phyloP scores from a whole-genome alignment of 1,140 invertebrate genomes.

The Pseudomyrmex dendroicus region DNA sequence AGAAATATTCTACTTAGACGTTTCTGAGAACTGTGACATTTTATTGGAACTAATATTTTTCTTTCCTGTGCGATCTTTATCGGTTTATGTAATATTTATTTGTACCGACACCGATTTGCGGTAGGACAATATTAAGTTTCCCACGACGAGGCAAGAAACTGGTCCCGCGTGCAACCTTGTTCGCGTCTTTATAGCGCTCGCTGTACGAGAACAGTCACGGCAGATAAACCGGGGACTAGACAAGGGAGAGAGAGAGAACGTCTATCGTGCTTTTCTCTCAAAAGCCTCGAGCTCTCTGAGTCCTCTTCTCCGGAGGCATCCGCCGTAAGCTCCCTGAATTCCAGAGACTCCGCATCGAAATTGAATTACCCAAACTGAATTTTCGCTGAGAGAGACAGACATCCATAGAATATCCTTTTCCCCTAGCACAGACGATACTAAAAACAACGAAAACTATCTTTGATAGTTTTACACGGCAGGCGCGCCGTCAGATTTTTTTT shows the following conservation, averaged over 20 bases:
- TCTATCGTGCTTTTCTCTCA: slow-evolving; percentile 47
- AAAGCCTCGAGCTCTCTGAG: slow-evolving; percentile 54
- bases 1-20: no score
- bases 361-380: slow-evolving; percentile 53
- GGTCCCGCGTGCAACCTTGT: background rate
- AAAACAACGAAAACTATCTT: background rate
- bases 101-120: background rate
- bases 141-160: background rate
- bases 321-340: slow-evolving; percentile 45
- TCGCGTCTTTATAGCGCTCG: slow-evolving; percentile 36
- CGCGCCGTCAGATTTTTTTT: background rate
- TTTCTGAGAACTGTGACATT: background rate
- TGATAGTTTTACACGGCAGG: background rate
- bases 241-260: slow-evolving; percentile 62
- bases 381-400: background rate
- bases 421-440: no score
- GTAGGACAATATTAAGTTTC: slow-evolving; percentile 4
- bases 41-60: slow-evolving; percentile 22
- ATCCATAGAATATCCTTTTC: background rate
- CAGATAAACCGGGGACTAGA: slow-evolving; percentile 68
- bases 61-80: background rate
- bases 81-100: slow-evolving; percentile 1
- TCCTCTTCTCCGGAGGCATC: slow-evolving; percentile 41
- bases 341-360: slow-evolving; percentile 46
- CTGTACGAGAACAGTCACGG: slow-evolving; percentile 58